Evolutionary conservation across 92 coral and sea anemone genomes (phyloP).

Genomic region (Epizoanthus rinbou): DNA sequence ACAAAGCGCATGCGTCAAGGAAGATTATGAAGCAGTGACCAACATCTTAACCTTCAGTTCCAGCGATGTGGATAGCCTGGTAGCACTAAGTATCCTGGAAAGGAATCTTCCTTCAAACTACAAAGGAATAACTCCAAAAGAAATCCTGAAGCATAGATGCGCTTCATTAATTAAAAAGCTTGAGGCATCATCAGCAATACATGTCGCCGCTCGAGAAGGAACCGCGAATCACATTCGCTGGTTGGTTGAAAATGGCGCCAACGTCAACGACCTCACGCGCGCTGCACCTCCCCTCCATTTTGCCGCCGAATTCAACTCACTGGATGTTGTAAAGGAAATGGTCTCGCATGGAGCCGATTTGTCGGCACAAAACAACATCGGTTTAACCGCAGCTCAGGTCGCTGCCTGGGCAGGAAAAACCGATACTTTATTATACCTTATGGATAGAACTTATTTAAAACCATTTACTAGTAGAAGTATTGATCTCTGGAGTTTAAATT

Average conservation of each 20-base stretch:
- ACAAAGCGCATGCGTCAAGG: neutral
- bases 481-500: neutral
- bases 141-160: neutral
- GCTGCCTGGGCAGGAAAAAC: neutral
- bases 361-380: constrained; percentile 17
- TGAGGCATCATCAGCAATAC: neutral
- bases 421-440: neutral
- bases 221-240: neutral
- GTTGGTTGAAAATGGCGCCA: neutral
- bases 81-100: neutral
- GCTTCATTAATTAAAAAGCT: neutral
- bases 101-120: neutral
- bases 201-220: neutral
- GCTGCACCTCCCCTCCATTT: constrained; percentile 19
- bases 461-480: neutral
- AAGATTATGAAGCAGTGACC: neutral
- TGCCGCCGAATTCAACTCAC: constrained; percentile 21
- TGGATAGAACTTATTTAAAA: constrained; percentile 11
- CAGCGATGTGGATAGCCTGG: constrained; percentile 19
- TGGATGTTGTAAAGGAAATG: neutral
- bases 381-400: neutral
- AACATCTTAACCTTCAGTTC: constrained; percentile 17
- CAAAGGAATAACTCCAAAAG: neutral
- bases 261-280: neutral
- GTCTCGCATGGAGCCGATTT: neutral